These are phyloP conservation scores for Dioctria linearis DNA, from an alignment of 2,888 invertebrate species.

Conservation along the genomic window DNA sequence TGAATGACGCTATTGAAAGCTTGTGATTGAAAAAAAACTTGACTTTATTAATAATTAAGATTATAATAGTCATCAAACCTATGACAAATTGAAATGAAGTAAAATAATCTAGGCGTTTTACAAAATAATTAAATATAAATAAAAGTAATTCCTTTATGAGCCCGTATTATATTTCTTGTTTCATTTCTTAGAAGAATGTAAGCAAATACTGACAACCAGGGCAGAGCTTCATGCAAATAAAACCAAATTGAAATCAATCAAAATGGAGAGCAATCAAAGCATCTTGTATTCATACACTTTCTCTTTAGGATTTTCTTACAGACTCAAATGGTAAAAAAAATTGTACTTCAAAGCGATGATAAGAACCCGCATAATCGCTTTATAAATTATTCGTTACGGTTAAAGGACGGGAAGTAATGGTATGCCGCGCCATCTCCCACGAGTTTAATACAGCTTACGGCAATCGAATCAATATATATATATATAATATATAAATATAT, in stretches of 20 bases:
- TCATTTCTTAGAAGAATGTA: conserved; percentile 11
- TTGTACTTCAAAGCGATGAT: conserved; percentile 45
- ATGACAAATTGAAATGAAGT: no score
- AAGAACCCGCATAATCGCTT: conserved; percentile 53
- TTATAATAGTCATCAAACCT: no score
- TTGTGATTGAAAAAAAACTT: no score
- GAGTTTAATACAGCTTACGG: no score
- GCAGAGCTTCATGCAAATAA: conserved; percentile 20
- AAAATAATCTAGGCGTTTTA: no score
- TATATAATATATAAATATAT: no score
- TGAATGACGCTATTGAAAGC: no score
- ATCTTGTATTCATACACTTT: conserved; percentile 13
- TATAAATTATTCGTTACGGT: conserved; percentile 53
- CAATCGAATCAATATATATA: no score
- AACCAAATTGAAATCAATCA: conserved; percentile 48
- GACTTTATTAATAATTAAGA: no score
- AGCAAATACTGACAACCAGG: conserved; percentile 19
- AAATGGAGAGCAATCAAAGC: conserved; percentile 46
- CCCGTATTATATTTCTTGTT: conserved; percentile 26
- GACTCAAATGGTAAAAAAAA: conserved; percentile 20
- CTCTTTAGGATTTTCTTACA: background rate
- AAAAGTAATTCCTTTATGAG: background rate
- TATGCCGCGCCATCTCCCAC: conserved; percentile 8
- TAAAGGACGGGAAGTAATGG: conserved; percentile 30
- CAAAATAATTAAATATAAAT: no score